Percentiles rank a stretch among this genome's conserved stretches.
phyloP scores from a whole-genome alignment of 2,888 invertebrate genomes.

The Cetonia aurata region DNA sequence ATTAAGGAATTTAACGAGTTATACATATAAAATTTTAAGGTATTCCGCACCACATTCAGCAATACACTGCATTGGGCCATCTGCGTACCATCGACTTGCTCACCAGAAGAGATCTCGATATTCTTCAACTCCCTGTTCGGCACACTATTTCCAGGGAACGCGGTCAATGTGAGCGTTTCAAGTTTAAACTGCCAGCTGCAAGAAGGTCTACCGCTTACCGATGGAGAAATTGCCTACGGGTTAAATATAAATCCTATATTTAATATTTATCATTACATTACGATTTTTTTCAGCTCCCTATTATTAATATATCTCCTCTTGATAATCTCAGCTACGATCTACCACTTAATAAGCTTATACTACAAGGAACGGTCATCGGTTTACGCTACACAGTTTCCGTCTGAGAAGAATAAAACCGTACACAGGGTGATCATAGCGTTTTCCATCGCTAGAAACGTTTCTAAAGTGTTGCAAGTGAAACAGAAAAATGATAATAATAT shows the following conservation, averaged over 20 bases:
- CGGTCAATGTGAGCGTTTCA: conserved; percentile 53
- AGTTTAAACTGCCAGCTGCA: conserved; percentile 56
- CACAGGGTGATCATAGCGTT: conserved; percentile 67
- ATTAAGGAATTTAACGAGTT: too few species aligned
- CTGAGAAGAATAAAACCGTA: conserved; percentile 10
- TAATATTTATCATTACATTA: too few species aligned
- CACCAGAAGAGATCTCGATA: conserved; percentile 68
- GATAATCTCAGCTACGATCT: conserved; percentile 56
- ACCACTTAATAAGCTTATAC: conserved; percentile 55
- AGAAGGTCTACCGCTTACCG: conserved; percentile 59
- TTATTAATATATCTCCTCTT: conserved; percentile 56
- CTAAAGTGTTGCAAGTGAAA: conserved; percentile 72
- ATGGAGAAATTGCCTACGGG: conserved; percentile 64
- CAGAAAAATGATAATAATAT: conserved; percentile 72
- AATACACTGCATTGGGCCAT: conserved; percentile 72
- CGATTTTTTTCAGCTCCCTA: conserved; percentile 55
- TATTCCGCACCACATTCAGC: conserved; percentile 54
- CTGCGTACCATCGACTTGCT: conserved; percentile 74
- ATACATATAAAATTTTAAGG: conserved; percentile 9
- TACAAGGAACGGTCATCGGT: conserved; percentile 50
- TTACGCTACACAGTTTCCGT: conserved; percentile 48
- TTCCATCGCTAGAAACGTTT: conserved; percentile 72
- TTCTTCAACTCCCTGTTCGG: conserved; percentile 65
- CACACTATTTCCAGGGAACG: conserved; percentile 53
- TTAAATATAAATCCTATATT: conserved; percentile 59